Conservation (phyloP, 2,888 invertebrate species). For the Hirtodrosophila trivittata region DNA sequence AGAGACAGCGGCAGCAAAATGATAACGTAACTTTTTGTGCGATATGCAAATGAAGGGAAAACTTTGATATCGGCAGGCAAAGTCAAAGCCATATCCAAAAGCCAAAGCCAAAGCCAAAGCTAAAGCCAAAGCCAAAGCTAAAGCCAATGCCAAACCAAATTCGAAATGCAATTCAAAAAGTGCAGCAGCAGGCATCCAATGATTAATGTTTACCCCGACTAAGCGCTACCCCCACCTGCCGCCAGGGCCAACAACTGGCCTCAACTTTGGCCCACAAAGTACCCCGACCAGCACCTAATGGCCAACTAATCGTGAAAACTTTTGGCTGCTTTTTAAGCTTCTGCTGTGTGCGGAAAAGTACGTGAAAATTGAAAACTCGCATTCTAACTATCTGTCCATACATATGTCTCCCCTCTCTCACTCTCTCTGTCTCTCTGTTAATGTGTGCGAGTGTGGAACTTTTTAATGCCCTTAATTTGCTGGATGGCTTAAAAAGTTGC, state of each 20-base stretch:
- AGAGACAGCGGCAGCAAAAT: slow-evolving; percentile 50
- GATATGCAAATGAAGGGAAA: slow-evolving; percentile 75
- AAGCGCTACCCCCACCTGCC: slow-evolving; percentile 13
- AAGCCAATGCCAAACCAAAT: slow-evolving; percentile 39
- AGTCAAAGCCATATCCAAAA: slow-evolving; percentile 15
- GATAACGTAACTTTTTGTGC: slow-evolving; percentile 68
- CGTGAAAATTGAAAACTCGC: slow-evolving; percentile 72
- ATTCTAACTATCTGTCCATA: slow-evolving; percentile 38
- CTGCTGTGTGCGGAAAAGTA: slow-evolving; percentile 42
- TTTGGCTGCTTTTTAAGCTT: slow-evolving; percentile 69
- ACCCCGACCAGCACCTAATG: slow-evolving; percentile 33
- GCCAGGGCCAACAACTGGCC: slow-evolving; percentile 8
- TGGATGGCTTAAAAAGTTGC: slow-evolving; percentile 72
- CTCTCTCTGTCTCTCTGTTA: background rate
- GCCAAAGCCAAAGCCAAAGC: slow-evolving; percentile 12
- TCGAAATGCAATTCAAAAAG: slow-evolving; percentile 61
- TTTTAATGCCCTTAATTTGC: slow-evolving; percentile 80
- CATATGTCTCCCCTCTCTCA: background rate
- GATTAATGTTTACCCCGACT: slow-evolving; percentile 50
- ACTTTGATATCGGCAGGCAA: slow-evolving; percentile 59
- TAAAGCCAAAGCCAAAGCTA: slow-evolving; percentile 8
- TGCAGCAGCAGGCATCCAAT: slow-evolving; percentile 56
- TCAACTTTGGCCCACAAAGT: slow-evolving; percentile 30
- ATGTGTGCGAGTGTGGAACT: slow-evolving; percentile 50
- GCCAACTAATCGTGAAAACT: slow-evolving; percentile 67